Evolutionary conservation across 2,888 invertebrate species (phyloP), one percentile per base, ranked within the genome.

Genomic region (Mactromeris polynyma): DNA sequence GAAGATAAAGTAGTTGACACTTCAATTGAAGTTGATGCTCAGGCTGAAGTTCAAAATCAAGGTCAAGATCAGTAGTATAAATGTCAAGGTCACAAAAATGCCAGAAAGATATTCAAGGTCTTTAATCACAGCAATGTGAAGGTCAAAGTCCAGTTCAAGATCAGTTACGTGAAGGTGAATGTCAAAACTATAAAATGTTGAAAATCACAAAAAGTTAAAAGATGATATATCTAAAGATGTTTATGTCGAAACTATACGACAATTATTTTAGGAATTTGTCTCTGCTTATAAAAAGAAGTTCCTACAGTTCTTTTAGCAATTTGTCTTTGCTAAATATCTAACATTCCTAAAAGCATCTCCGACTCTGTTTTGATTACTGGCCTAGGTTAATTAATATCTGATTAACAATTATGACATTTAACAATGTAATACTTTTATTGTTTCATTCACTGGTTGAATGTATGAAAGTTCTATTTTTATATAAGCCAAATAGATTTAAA

Each of bases 11-110:
- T 11, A 33, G 80, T 19, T 19, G 26, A 17, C 19, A 33, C 11
- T 73, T 73, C 73, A 17, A 73, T 73, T 81, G 81, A 31, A 81
- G 51, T 69, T 73, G 21, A 33, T 4, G 19, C 33, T 17, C 73
- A 73, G 19, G 19, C 36, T 33, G 73, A 73, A 73, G 73, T 73
- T 73, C 73, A 73, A 73, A 36, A 26, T 73, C 33, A 36, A 73
- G 73, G 33, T 69, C 73, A 33, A 36, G 73, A 73, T 73, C 6
- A 73, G 73, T 73, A 33, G 17, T 73, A 19, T 73, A n/a, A n/a
- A 64, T 64, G n/a, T 26, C 26, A 64, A 26, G 58, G n/a, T 64
- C 58, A 64, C n/a, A 26, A 64, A n/a, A 17, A 51, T 7, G n/a
- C 58, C n/a, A 51, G 51, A 51, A 51, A n/a, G n/a, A n/a, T n/a